Evolutionary conservation across 2,113 vertebrate species (phyloP).

Genomic region (Catharus fuscescens): DNA sequence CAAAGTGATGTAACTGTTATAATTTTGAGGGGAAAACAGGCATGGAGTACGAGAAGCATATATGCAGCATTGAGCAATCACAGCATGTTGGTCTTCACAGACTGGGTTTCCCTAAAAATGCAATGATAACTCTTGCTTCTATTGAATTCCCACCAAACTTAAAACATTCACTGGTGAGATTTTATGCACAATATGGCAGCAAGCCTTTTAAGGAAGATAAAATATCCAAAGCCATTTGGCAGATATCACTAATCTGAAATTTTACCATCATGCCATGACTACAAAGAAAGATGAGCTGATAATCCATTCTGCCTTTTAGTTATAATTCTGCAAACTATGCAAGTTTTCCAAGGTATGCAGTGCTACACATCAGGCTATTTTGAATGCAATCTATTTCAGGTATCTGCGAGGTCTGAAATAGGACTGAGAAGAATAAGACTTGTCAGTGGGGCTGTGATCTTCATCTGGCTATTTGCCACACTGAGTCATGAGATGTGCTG

Average conservation of each 20-base stretch:
- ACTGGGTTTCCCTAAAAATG: neutral
- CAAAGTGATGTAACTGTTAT: neutral
- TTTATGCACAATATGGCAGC: neutral
- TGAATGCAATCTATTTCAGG: neutral
- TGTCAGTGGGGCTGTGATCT: neutral
- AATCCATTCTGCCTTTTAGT: neutral
- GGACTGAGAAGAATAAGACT: slow-evolving; percentile 9
- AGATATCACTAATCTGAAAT: neutral
- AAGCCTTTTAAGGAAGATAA: neutral
- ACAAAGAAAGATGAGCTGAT: neutral
- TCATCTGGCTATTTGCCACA: neutral
- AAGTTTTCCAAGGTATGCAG: neutral
- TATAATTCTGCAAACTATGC: neutral
- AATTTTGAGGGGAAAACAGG: neutral
- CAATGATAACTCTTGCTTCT: neutral
- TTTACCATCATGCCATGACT: neutral
- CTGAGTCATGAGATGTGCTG: neutral
- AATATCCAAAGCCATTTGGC: neutral
- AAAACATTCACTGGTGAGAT: neutral
- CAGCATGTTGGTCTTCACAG: neutral
- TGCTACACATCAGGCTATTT: neutral
- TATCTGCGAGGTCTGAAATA: slow-evolving; percentile 18
- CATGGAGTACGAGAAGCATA: neutral
- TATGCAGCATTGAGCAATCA: neutral
- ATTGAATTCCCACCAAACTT: neutral